phyloP scores from a whole-genome alignment of 2,113 vertebrate genomes.

The Pedionomus torquatus region DNA sequence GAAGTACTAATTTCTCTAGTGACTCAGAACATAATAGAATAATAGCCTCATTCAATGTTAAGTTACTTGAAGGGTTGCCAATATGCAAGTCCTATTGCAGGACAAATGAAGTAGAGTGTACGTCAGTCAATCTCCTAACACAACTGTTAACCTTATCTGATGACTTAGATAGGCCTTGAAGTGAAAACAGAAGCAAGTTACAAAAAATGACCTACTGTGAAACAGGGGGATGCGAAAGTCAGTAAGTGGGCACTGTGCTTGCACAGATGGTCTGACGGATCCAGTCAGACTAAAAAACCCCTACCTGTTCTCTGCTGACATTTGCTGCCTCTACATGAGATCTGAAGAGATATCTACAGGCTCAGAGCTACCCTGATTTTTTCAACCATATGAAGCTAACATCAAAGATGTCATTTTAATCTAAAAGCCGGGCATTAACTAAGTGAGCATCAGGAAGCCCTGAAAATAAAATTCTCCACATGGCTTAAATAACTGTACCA shows the following conservation, averaged over 20 bases:
- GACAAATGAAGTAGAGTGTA: not conserved
- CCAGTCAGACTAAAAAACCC: not conserved
- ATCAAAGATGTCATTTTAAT: not conserved
- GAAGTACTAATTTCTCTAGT: not conserved
- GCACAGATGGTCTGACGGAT: not conserved
- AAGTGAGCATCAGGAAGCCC: not conserved
- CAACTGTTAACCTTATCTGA: not conserved
- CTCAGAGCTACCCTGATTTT: not conserved
- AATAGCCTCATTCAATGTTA: not conserved
- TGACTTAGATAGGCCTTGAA: not conserved
- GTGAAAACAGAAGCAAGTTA: not conserved
- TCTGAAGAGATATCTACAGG: not conserved
- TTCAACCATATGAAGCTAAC: not conserved
- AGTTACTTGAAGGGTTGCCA: conserved; percentile 8
- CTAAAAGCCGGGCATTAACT: not conserved
- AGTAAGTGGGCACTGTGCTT: not conserved
- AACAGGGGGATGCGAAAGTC: not conserved
- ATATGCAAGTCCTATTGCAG: not conserved
- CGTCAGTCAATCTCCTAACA: not conserved
- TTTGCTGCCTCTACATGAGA: not conserved
- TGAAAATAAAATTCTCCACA: not conserved
- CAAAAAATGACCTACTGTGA: not conserved
- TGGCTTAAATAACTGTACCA: not conserved
- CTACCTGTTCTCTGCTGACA: not conserved
- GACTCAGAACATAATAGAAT: not conserved